These are phyloP conservation scores for Drosophila triauraria DNA, from an alignment of 1,140 invertebrate genomes.

Conservation along the genomic window DNA sequence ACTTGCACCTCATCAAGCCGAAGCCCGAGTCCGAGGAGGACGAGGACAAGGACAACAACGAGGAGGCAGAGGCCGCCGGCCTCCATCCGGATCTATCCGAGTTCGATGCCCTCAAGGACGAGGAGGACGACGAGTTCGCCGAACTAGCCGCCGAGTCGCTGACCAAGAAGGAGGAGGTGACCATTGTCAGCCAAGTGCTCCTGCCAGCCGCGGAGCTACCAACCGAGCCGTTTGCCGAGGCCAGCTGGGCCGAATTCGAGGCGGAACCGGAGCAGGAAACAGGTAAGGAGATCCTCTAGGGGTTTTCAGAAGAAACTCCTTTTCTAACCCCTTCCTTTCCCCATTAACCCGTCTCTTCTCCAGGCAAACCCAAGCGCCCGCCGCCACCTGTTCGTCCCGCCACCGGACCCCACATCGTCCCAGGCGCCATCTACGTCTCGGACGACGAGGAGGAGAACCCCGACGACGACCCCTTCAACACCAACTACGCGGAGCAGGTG, in stretches of 20 bases:
- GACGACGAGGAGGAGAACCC: conserved; percentile 85
- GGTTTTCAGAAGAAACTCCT: background rate
- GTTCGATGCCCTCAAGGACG: conserved; percentile 86
- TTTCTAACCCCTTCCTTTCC: too few relatives aligned
- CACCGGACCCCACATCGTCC: conserved; percentile 83
- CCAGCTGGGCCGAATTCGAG: conserved; percentile 88
- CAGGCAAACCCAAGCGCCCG: conserved; percentile 60
- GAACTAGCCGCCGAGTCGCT: conserved; percentile 90
- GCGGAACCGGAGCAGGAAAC: conserved; percentile 67
- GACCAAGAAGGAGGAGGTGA: conserved; percentile 86
- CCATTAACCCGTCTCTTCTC: background rate
- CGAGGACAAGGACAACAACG: conserved; percentile 37
- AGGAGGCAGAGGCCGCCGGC: background rate
- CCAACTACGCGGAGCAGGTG: conserved; percentile 92
- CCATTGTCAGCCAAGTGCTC: conserved; percentile 69
- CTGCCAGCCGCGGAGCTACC: conserved; percentile 54
- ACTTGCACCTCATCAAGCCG: conserved; percentile 86
- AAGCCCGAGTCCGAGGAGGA: conserved; percentile 80
- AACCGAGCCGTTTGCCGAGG: conserved; percentile 85
- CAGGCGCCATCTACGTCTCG: conserved; percentile 78
- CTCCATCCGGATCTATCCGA: conserved; percentile 77
- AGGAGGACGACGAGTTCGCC: conserved; percentile 91
- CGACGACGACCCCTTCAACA: conserved; percentile 93
- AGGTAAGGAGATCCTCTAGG: conserved; percentile 26
- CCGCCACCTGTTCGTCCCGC: conserved; percentile 67